A percentile compares a stretch with the other conserved stretches of the same genome.
These are phyloP conservation scores for Ranitomeya variabilis DNA, from an alignment of 2,113 vertebrate genomes.

Conservation along the genomic window DNA sequence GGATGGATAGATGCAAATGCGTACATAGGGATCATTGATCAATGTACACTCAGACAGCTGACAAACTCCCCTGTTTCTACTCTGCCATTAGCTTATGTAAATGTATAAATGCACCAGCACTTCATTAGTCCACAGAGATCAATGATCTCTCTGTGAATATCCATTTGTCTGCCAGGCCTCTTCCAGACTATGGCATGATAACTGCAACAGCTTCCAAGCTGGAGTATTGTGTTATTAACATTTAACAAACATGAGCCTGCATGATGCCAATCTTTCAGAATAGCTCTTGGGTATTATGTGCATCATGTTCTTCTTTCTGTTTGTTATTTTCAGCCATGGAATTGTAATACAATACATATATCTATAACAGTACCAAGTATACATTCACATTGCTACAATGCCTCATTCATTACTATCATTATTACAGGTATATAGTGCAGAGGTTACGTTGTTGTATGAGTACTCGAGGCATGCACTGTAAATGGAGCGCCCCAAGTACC, in stretches of 20 bases:
- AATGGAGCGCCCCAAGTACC: no score
- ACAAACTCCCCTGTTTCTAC: background rate
- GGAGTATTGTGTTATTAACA: background rate
- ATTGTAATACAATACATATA: background rate
- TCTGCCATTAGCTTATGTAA: conserved; percentile 8
- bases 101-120: background rate
- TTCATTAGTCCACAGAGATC: conserved; percentile 14
- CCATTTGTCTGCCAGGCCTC: background rate
- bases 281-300: background rate
- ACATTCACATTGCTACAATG: background rate
- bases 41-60: background rate
- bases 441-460: background rate
- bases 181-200: background rate
- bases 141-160: background rate
- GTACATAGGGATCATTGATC: background rate
- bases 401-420: background rate
- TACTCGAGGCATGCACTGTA: no score
- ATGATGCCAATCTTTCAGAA: background rate
- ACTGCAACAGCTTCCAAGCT: background rate
- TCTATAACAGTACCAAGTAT: background rate
- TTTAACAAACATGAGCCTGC: background rate
- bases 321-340: background rate
- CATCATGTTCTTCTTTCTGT: background rate
- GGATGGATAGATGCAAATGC: background rate
- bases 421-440: background rate